A percentile compares a stretch with the other conserved stretches of the same genome.
phyloP scores from a whole-genome alignment of 2,888 invertebrate genomes.

The Tipula lateralis region DNA sequence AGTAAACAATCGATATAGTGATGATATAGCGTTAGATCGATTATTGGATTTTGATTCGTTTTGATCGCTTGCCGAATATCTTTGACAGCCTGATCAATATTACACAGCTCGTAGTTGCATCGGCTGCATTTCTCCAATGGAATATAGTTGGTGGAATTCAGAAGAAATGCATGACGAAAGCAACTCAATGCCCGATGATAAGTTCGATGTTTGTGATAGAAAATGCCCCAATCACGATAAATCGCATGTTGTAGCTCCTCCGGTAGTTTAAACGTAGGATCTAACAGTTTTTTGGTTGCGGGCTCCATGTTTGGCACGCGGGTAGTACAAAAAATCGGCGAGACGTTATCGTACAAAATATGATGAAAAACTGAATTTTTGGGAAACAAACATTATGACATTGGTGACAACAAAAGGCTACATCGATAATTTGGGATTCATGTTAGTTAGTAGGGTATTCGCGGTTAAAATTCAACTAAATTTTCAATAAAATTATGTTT shows the following conservation, averaged over 20 bases:
- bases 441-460: no score
- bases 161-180: not conserved
- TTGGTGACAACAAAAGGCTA: not conserved
- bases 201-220: not conserved
- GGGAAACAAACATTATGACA: not conserved
- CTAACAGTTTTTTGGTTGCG: not conserved
- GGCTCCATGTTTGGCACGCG: not conserved
- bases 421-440: no score
- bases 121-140: not conserved
- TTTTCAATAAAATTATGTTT: no score
- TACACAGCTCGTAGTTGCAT: not conserved
- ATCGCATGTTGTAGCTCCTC: not conserved
- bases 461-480: no score
- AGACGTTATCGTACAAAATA: not conserved
- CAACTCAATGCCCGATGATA: not conserved
- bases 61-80: not conserved
- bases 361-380: not conserved
- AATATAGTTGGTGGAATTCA: not conserved
- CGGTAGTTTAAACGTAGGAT: not conserved
- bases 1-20: not conserved
- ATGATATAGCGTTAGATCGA: not conserved
- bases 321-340: not conserved
- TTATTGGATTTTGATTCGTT: not conserved
- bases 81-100: not conserved
- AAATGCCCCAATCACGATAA: not conserved